Evolutionary conservation across 92 coral and sea anemone genomes (phyloP), one percentile per base, ranked within the genome.

Genomic region (Actinernus sp.): DNA sequence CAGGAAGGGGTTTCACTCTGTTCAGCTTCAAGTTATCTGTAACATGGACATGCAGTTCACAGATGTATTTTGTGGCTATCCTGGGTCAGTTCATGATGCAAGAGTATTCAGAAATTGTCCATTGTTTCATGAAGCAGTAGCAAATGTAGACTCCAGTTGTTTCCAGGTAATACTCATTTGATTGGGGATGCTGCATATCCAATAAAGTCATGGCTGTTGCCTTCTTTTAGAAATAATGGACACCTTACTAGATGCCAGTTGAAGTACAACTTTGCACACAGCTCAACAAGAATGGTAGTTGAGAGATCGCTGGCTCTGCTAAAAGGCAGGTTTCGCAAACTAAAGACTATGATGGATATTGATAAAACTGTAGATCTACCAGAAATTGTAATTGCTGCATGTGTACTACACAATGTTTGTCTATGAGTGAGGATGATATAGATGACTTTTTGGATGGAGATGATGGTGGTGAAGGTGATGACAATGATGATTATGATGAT

Each of bases 81-180:
- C 72, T 26, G 77, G 88, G 14, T 73, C 88, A 25, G 82, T 81
- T 3, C 77, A 81, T 58, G 76, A 73, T 64, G 47, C 86, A 2
- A 16, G 60, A 8, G 79, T 79, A 30, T 64, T 79, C 8, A 31
- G 66, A 39, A 79, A 71, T 38, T 71, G 58, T 12, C 86, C 73
- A n/a, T 29, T 79, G 26, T 76, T 20, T 59, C 68, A 32, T 28
- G 76, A 55, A 18, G 65, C 38, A 20, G 76, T 54, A 55, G 24
- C 28, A 16, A 48, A 47, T 7, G 63, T 49, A 51, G 59, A 26
- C 8, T 49, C n/a, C n/a, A 25, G 8, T 26, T 49, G 18, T 60
- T 79, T 61, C 79, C 79, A 13, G 52, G 65, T 26, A 63, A 70
- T 40, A 8, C 71, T 61, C 68, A 81, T 24, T 26, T 79, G 20